Conservation (phyloP, 1,140 invertebrate genomes). For the Aphelinus certus region DNA sequence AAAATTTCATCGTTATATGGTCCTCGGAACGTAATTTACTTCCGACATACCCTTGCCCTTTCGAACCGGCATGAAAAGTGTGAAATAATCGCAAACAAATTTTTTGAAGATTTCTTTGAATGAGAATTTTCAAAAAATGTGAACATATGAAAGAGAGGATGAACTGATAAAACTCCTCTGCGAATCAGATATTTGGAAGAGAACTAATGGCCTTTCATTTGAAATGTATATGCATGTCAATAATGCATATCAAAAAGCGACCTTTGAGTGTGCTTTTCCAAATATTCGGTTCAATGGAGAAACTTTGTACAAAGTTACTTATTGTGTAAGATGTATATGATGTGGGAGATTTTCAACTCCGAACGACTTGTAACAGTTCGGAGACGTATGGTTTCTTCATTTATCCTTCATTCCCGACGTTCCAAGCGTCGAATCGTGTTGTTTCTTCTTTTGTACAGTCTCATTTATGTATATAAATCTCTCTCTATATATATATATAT, state of each 20-base stretch:
- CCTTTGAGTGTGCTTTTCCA: constrained; percentile 46
- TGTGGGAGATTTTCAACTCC: not conserved
- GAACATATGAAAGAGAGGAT: not conserved
- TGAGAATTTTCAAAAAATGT: constrained; percentile 23
- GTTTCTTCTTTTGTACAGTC: constrained; percentile 34
- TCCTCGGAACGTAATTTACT: constrained; percentile 4
- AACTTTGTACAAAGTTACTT: constrained; percentile 31
- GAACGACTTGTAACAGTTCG: not conserved
- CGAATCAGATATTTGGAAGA: constrained; percentile 51
- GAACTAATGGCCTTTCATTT: constrained; percentile 35
- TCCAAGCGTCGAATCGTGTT: constrained; percentile 4
- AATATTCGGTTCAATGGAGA: constrained; percentile 48
- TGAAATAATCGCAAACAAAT: constrained; percentile 16
- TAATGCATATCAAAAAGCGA: constrained; percentile 2
- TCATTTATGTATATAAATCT: not conserved
- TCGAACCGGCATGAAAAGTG: constrained; percentile 10
- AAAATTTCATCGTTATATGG: no score
- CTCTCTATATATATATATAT: constrained; percentile 30
- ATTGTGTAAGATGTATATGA: constrained; percentile 24
- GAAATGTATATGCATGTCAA: constrained; percentile 22
- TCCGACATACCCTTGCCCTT: not conserved
- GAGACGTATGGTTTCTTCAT: constrained; percentile 3
- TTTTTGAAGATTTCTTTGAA: constrained; percentile 29
- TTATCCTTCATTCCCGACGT: constrained; percentile 30
- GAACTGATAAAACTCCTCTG: constrained; percentile 2